Percentiles rank a stretch among this genome's conserved stretches.
These are phyloP conservation scores for Planiliza haematocheilus DNA, from an alignment of 2,113 vertebrate genomes.

Conservation along the genomic window DNA sequence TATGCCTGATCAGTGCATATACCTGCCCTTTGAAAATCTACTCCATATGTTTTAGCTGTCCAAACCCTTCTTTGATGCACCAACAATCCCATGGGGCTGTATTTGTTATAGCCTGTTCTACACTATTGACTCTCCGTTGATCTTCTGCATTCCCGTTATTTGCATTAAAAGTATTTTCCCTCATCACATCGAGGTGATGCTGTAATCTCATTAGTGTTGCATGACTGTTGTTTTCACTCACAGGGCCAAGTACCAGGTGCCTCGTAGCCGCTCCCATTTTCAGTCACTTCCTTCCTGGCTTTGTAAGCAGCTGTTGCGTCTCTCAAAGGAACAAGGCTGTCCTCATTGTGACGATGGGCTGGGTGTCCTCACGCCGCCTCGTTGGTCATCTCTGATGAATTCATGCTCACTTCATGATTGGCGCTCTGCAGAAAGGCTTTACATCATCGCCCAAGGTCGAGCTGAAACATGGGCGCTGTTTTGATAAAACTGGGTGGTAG, in stretches of 20 bases:
- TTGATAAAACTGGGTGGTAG: not conserved
- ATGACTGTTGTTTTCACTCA: conserved; percentile 52
- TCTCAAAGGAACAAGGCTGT: conserved; percentile 28
- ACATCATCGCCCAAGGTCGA: conserved; percentile 13
- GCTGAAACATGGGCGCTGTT: not conserved
- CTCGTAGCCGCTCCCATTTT: conserved; percentile 18
- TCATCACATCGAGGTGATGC: conserved; percentile 24
- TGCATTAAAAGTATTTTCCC: conserved; percentile 26
- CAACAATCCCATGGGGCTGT: too few relatives aligned
- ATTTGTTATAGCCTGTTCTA: not conserved
- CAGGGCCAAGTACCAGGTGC: conserved; percentile 37
- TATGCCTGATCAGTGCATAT: too few relatives aligned
- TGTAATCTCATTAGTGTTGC: conserved; percentile 38
- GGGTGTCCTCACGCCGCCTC: not conserved
- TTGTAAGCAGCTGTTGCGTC: conserved; percentile 61
- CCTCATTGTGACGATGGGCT: conserved; percentile 17
- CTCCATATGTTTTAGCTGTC: too few relatives aligned
- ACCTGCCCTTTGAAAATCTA: too few relatives aligned
- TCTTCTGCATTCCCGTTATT: not conserved
- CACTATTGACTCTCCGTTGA: not conserved
- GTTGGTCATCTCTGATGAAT: conserved; percentile 36
- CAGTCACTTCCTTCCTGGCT: conserved; percentile 67
- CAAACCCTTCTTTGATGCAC: not conserved
- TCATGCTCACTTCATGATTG: conserved; percentile 31
- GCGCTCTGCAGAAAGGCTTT: conserved; percentile 25